These are phyloP conservation scores for Antechinus stuartii DNA, from an alignment of 2,113 vertebrate species.

Conservation along the genomic window DNA sequence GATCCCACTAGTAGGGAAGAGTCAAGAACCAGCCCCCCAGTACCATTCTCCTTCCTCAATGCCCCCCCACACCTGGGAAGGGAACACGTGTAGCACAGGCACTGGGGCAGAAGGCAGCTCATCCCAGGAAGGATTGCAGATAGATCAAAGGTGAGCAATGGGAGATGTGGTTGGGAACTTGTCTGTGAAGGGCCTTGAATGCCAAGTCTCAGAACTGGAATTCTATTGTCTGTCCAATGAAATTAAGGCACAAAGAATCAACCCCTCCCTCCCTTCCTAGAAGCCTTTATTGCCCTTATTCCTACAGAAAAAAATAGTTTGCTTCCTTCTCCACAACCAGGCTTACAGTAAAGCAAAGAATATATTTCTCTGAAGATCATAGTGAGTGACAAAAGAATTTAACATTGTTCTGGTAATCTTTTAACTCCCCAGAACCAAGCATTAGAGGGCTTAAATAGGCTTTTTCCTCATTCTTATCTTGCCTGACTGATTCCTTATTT, in stretches of 20 bases:
- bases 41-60: neutral
- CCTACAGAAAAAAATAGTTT: neutral
- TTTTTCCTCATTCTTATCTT: neutral
- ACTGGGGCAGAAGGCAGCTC: neutral
- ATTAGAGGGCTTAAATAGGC: neutral
- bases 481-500: neutral
- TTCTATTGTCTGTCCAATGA: neutral
- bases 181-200: neutral
- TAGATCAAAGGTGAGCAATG: neutral
- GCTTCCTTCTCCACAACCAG: constrained; percentile 48
- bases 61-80: no score
- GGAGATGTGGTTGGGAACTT: neutral
- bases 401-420: neutral
- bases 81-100: neutral
- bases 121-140: neutral
- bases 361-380: neutral
- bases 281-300: neutral
- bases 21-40: neutral
- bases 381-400: neutral
- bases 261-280: constrained; percentile 17
- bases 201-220: neutral
- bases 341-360: constrained; percentile 64
- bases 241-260: no score
- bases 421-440: neutral
- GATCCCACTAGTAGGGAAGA: neutral